Percentiles rank a stretch among this genome's conserved stretches.
Evolutionary conservation across 2,797 vertebrate species (phyloP).

Genomic region (Typhlichthys eigenmanni): DNA sequence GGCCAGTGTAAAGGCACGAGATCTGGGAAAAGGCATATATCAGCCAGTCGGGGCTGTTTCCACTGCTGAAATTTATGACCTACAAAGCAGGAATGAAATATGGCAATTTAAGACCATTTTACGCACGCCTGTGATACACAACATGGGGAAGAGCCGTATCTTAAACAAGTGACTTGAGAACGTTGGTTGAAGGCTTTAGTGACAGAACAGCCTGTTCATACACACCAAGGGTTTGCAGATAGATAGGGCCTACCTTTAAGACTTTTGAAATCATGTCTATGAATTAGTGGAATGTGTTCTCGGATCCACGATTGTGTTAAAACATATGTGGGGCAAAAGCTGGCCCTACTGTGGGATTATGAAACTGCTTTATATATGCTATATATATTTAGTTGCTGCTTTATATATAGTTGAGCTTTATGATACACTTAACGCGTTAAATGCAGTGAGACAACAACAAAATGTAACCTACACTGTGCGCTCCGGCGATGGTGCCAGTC

Average conservation of each 20-base stretch:
- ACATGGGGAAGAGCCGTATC: neutral
- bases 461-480: conserved; percentile 93
- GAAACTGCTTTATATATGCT: too few relatives aligned
- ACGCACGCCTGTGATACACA: neutral
- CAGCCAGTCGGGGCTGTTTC: conserved; percentile 30
- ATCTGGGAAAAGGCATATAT: conserved; percentile 35
- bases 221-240: too few relatives aligned
- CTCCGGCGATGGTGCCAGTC: conserved; percentile 95
- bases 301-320: too few relatives aligned
- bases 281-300: too few relatives aligned
- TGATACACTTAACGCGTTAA: neutral
- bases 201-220: too few relatives aligned
- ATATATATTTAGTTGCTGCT: too few relatives aligned
- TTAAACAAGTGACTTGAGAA: too few relatives aligned
- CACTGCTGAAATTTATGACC: conserved; percentile 25
- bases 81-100: conserved; percentile 21
- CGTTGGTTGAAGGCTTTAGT: too few relatives aligned
- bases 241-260: too few relatives aligned
- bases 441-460: conserved; percentile 8
- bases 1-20: conserved; percentile 53
- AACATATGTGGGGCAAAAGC: too few relatives aligned
- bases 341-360: neutral
- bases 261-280: too few relatives aligned
- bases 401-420: too few relatives aligned
- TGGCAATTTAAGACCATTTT: conserved; percentile 6